Conservation (phyloP, 2,888 invertebrate species). For the Sylvicola cinctus region DNA sequence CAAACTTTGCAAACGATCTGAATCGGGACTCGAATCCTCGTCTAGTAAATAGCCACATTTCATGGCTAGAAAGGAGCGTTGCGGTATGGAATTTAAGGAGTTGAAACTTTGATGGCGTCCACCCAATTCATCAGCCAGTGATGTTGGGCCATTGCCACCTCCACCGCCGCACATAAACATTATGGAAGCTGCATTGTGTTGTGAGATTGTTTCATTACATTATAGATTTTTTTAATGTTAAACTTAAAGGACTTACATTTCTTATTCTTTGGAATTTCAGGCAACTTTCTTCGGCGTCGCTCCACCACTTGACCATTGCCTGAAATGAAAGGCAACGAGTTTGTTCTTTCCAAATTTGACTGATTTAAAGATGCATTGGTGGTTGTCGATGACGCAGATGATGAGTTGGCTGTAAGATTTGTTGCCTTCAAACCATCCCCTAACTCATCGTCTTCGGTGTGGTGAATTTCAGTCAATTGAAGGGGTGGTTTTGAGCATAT, state of each 20-base stretch:
- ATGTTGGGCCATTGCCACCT: slow-evolving; percentile 30
- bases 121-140: slow-evolving; percentile 50
- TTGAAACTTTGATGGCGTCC: slow-evolving; percentile 2
- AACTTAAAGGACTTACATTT: too few species aligned
- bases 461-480: slow-evolving; percentile 7
- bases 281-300: slow-evolving; percentile 60
- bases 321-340: slow-evolving; percentile 8
- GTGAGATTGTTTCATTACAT: too few species aligned
- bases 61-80: slow-evolving; percentile 40
- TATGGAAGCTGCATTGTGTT: slow-evolving; percentile 32
- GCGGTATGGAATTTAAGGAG: slow-evolving; percentile 6
- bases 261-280: slow-evolving; percentile 76
- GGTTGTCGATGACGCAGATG: background rate
- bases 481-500: slow-evolving; percentile 6
- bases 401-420: background rate
- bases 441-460: slow-evolving; percentile 25
- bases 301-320: slow-evolving; percentile 20
- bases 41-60: slow-evolving; percentile 57
- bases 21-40: slow-evolving; percentile 72
- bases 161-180: slow-evolving; percentile 29
- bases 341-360: slow-evolving; percentile 8
- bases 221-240: too few species aligned
- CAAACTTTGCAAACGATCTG: slow-evolving; percentile 53
- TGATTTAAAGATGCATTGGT: background rate
- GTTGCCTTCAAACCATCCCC: slow-evolving; percentile 23